Evolutionary conservation across 2,797 vertebrate species (phyloP).

Genomic region (Onychomys torridus): DNA sequence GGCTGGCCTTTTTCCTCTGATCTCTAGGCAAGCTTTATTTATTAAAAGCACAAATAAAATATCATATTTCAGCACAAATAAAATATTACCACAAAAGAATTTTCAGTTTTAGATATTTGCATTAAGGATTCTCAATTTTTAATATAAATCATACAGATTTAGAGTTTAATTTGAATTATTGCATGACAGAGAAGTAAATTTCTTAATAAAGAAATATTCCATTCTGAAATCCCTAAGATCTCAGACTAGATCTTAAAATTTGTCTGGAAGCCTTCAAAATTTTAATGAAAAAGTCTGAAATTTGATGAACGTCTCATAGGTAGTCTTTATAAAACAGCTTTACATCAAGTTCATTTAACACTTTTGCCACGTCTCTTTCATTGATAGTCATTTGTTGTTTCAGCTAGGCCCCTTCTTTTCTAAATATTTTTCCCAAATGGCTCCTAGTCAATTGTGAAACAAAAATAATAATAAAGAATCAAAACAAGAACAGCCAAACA

Average conservation of each 20-base stretch:
- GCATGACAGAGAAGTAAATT: neutral
- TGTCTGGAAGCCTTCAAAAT: neutral
- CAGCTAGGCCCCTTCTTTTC: neutral
- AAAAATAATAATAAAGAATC: neutral
- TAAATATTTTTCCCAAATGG: neutral
- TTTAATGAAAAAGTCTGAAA: conserved; percentile 24
- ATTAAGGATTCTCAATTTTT: neutral
- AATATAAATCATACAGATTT: neutral
- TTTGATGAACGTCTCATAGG: neutral
- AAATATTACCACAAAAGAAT: neutral
- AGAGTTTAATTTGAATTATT: conserved; percentile 11
- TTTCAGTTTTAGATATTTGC: neutral
- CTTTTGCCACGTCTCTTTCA: neutral
- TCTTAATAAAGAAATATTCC: neutral
- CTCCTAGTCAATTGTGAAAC: neutral
- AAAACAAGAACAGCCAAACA: neutral
- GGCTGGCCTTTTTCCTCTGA: no score
- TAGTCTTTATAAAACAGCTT: neutral
- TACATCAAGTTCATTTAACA: neutral
- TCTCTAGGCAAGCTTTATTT: no score
- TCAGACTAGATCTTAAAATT: neutral
- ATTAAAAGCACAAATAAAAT: no score
- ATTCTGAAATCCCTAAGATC: neutral
- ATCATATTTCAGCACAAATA: no score
- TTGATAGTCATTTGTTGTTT: neutral